phyloP scores from a whole-genome alignment of 92 coral and sea anemone genomes.

The Phenganax stokvisi region DNA sequence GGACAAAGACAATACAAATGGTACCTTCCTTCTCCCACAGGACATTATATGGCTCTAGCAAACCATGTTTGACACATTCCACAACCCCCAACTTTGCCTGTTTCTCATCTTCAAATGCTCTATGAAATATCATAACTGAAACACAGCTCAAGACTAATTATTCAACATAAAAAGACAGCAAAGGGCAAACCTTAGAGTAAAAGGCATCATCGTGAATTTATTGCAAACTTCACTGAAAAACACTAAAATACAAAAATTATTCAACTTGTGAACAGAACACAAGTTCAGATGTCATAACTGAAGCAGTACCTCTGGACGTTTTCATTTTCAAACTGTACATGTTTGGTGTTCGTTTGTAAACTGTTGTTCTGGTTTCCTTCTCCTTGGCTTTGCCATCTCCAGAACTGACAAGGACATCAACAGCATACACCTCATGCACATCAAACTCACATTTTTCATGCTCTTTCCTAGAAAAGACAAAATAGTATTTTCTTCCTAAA shows the following conservation, averaged over 20 bases:
- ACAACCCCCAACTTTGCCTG: constrained; percentile 92
- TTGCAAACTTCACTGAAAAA: constrained; percentile 87
- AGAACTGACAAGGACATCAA: constrained; percentile 74
- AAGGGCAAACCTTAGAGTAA: constrained; percentile 66
- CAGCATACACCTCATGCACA: constrained; percentile 84
- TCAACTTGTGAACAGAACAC: background rate
- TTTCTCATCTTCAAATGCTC: constrained; percentile 94
- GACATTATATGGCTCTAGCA: constrained; percentile 89
- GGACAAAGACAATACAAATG: background rate
- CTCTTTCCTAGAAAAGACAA: constrained; percentile 57
- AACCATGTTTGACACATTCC: constrained; percentile 75
- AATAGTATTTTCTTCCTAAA: background rate
- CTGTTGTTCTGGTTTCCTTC: constrained; percentile 78
- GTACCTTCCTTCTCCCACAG: constrained; percentile 96
- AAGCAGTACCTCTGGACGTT: constrained; percentile 72
- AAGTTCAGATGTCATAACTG: background rate
- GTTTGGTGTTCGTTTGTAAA: constrained; percentile 77
- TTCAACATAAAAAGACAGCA: background rate
- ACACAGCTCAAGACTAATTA: no score
- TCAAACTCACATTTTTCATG: constrained; percentile 89
- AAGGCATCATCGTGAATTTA: constrained; percentile 93
- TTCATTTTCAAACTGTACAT: constrained; percentile 83
- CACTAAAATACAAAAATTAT: constrained; percentile 41
- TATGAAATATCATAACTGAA: constrained; percentile 18
- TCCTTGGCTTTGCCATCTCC: constrained; percentile 94